A percentile compares a stretch with the other conserved stretches of the same genome.
Conservation (phyloP, 1,140 invertebrate species). For the Pogonus chalceus region DNA sequence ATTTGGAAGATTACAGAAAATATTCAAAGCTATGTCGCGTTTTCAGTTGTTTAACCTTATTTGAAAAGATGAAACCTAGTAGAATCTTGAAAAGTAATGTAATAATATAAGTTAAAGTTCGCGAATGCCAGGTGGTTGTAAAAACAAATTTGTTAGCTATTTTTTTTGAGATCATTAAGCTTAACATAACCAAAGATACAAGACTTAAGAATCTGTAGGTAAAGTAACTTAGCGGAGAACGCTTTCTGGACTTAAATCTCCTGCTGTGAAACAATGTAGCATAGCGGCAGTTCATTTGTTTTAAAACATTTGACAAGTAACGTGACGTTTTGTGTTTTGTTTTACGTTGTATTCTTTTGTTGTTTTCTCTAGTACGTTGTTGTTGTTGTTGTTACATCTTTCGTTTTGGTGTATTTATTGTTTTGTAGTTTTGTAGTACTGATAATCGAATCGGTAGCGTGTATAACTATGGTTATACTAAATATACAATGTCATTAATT, state of each 20-base stretch:
- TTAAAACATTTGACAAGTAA: background rate
- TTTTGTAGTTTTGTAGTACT: background rate
- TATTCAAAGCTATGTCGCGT: too few species aligned
- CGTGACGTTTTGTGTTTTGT: background rate
- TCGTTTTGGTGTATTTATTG: background rate
- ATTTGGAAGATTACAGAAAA: too few species aligned
- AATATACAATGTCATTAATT: background rate
- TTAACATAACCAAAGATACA: background rate
- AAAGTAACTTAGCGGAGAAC: background rate
- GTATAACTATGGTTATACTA: background rate
- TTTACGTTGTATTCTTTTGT: too few species aligned
- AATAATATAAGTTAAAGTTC: too few species aligned
- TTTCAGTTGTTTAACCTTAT: too few species aligned
- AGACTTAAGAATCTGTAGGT: background rate
- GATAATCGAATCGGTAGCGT: background rate
- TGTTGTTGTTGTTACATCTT: too few species aligned
- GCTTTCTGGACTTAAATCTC: background rate
- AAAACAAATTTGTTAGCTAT: background rate
- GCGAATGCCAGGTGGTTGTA: too few species aligned
- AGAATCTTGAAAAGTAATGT: too few species aligned
- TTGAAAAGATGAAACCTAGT: too few species aligned
- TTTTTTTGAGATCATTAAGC: background rate
- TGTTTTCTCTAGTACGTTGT: too few species aligned
- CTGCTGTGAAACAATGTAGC: conserved; percentile 4
- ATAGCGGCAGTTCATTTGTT: conserved; percentile 3